Conservation (phyloP, 2,888 invertebrate species). For the Endomychus coccineus region DNA sequence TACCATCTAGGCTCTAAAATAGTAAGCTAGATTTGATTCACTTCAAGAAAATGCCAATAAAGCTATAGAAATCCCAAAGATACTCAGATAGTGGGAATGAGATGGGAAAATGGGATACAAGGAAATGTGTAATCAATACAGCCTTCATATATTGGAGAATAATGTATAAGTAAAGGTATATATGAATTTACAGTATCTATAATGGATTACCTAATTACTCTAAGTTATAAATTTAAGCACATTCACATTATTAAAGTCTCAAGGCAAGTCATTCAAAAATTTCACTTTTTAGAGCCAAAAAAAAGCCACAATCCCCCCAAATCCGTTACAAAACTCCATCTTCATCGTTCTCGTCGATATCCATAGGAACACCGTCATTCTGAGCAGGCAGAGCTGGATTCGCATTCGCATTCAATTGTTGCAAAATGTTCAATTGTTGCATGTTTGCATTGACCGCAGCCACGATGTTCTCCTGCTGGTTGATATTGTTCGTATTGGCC, state of each 20-base stretch:
- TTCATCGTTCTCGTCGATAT: conserved; percentile 28
- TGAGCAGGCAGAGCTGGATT: conserved; percentile 32
- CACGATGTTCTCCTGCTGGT: conserved; percentile 30
- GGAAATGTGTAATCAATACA: no score
- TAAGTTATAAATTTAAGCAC: conserved; percentile 13
- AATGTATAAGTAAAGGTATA: conserved; percentile 9
- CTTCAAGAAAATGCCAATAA: no score
- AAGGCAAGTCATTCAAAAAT: conserved; percentile 9
- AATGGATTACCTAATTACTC: conserved; percentile 17
- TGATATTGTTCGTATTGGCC: conserved; percentile 29
- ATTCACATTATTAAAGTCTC: conserved; percentile 14
- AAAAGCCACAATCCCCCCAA: conserved; percentile 3
- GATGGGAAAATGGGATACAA: no score
- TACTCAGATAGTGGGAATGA: no score
- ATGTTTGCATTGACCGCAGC: conserved; percentile 36
- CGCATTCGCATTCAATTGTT: conserved; percentile 40
- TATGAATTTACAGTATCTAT: conserved; percentile 12
- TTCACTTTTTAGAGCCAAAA: conserved; percentile 5
- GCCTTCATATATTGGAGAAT: no score
- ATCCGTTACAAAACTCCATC: conserved; percentile 14
- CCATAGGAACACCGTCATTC: conserved; percentile 29
- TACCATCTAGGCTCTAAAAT: no score
- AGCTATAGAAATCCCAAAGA: no score
- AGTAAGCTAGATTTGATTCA: no score
- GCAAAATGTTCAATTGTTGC: conserved; percentile 42